Conservation (phyloP, 2,888 invertebrate genomes). For the Stenoptilia bipunctidactyla region DNA sequence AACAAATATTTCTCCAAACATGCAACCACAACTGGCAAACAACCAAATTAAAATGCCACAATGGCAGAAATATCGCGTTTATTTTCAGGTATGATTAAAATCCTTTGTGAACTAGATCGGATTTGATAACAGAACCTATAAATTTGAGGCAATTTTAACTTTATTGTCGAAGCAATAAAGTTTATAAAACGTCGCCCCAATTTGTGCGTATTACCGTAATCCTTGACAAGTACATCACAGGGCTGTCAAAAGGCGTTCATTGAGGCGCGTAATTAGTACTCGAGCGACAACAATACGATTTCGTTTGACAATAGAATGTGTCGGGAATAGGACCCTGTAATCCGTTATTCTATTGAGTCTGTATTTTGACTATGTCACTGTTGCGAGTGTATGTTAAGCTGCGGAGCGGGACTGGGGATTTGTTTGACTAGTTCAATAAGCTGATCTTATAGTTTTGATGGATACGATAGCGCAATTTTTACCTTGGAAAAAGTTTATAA, state of each 20-base stretch:
- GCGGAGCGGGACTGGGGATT: too few relatives aligned
- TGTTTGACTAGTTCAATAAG: too few relatives aligned
- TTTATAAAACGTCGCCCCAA: too few relatives aligned
- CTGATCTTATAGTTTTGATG: too few relatives aligned
- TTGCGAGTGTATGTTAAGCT: not conserved
- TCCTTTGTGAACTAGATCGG: slow-evolving; percentile 2
- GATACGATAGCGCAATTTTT: too few relatives aligned
- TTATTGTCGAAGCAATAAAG: too few relatives aligned
- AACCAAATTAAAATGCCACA: slow-evolving; percentile 1
- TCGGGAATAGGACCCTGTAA: slow-evolving; percentile 32
- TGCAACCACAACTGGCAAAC: slow-evolving; percentile 1
- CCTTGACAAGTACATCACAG: slow-evolving; percentile 17
- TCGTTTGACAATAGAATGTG: slow-evolving; percentile 23
- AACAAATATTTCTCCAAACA: not conserved
- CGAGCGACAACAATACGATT: slow-evolving; percentile 33
- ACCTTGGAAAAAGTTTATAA: too few relatives aligned
- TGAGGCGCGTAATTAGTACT: slow-evolving; percentile 48
- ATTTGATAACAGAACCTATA: not conserved
- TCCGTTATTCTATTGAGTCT: slow-evolving; percentile 26
- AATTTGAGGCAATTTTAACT: too few relatives aligned
- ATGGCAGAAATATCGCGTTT: not conserved
- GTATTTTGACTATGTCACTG: slow-evolving; percentile 9
- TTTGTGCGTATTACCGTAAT: not conserved
- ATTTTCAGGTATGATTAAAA: slow-evolving; percentile 2
- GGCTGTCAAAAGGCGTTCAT: slow-evolving; percentile 37